These are phyloP conservation scores for Urocyon cinereoargenteus DNA, from an alignment of 2,797 vertebrate species.

Conservation along the genomic window DNA sequence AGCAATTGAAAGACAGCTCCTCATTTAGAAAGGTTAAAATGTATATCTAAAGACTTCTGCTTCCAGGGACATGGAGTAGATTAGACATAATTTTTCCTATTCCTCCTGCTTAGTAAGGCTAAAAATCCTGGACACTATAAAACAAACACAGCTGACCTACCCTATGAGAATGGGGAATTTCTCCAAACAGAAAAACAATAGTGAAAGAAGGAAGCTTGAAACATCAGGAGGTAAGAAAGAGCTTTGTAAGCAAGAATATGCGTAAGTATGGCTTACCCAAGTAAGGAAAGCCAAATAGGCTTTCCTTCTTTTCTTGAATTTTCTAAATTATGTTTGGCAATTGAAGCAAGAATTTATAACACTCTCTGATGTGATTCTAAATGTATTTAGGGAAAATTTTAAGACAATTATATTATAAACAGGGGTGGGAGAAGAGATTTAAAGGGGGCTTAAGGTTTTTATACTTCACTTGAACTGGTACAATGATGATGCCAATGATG, in stretches of 20 bases:
- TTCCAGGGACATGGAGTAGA: not conserved
- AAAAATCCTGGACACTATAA: not conserved
- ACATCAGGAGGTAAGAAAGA: not conserved
- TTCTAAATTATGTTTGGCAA: conserved; percentile 36
- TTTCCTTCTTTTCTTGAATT: not conserved
- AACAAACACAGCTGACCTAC: not conserved
- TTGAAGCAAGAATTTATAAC: conserved; percentile 6
- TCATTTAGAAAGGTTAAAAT: not conserved
- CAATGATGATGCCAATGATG: not conserved
- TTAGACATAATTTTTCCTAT: not conserved
- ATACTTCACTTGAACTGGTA: not conserved
- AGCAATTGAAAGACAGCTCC: not conserved
- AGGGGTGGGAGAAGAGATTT: not conserved
- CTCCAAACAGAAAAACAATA: not conserved
- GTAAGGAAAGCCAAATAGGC: not conserved
- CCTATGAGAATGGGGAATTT: not conserved
- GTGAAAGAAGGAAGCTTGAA: not conserved
- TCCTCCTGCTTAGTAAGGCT: not conserved
- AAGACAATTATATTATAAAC: not conserved
- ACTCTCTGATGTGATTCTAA: conserved; percentile 27
- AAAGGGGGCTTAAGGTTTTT: not conserved
- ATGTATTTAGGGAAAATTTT: not conserved
- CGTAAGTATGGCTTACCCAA: not conserved
- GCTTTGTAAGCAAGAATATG: not conserved
- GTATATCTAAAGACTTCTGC: not conserved